Evolutionary conservation across 2,888 invertebrate genomes (phyloP), one percentile per base, ranked within the genome.

Genomic region (Lepidonotus clava): DNA sequence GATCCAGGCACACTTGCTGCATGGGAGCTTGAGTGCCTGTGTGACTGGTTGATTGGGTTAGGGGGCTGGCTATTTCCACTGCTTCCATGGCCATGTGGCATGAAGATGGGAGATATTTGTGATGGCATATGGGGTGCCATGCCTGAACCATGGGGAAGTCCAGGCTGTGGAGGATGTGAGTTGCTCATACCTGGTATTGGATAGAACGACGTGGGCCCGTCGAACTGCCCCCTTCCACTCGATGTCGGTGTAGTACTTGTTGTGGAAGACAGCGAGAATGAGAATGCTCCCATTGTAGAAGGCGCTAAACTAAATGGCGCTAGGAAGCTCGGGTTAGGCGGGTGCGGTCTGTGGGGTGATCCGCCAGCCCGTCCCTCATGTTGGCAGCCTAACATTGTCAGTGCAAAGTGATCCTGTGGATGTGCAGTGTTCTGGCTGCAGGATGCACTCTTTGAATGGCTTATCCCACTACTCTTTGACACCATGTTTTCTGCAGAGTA

Each of bases 401-500:
- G 11, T 24, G 24, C 28, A 14, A 80, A 80, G 28, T 80, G 80
- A 5, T 80, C 80, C 28, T 80, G 80, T 8, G 41, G 6, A 66
- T 66, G 66, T 1, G n/a, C 36, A 4, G 80, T 24, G 28, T 46
- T 80, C 28, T 80, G 80, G 1, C 80, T 1, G 28, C 80, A 80
- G 1, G 80, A 80, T 1, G 80, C 32, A 21, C 41, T 80, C 41
- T 80, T 80, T 1, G 41, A 46, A 11, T 80, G 80, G 24, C 24
- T 46, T 1, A 41, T 5, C 8, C 34, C 34, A 14, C 83, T n/a
- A 24, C 83, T 83, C 34, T 56, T 83, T 4, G 83, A 56, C 14
- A 56, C 83, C 83, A 83, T 83, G n/a, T 83, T 83, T 34, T 83
- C 83, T 18, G 56, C 83, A 0, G 83, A 83, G 38, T 83, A 83